phyloP scores from a whole-genome alignment of 2,888 invertebrate genomes.

The Flabesymbios commensalis region DNA sequence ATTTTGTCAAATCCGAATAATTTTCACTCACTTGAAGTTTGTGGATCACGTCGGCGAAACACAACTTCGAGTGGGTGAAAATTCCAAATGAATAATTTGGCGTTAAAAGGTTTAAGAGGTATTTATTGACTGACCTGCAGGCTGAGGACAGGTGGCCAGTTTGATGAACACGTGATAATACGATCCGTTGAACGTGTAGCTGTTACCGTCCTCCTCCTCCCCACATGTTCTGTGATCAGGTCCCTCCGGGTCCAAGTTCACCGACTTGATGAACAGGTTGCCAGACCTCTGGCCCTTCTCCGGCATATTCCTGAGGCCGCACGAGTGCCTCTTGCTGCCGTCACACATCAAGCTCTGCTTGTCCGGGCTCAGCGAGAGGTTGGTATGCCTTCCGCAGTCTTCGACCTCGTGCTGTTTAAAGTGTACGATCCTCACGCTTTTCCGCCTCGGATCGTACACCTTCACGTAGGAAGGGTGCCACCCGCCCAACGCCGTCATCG shows the following conservation, averaged over 20 bases:
- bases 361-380: slow-evolving; percentile 20
- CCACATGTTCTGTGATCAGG: slow-evolving; percentile 19
- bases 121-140: slow-evolving; percentile 21
- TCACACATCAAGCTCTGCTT: slow-evolving; percentile 32
- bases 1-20: no score
- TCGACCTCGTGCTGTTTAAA: slow-evolving; percentile 12
- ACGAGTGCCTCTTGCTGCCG: slow-evolving; percentile 28
- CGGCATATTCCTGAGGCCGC: slow-evolving; percentile 28
- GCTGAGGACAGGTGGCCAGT: slow-evolving; percentile 21
- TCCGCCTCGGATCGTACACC: slow-evolving; percentile 25
- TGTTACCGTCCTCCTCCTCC: neutral
- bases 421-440: slow-evolving; percentile 8
- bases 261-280: slow-evolving; percentile 23
- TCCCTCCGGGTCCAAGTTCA: slow-evolving; percentile 30
- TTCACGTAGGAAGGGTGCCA: slow-evolving; percentile 37
- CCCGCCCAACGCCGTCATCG: slow-evolving; percentile 22
- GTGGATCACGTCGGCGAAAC: no score
- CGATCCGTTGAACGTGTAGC: slow-evolving; percentile 26
- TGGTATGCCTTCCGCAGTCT: slow-evolving; percentile 27
- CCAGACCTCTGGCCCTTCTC: slow-evolving; percentile 18
- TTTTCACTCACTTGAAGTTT: no score
- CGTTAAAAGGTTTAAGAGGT: no score
- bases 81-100: no score
- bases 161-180: slow-evolving; percentile 31
- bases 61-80: no score